phyloP scores from a whole-genome alignment of 2,797 vertebrate species.

The Periparus ater region DNA sequence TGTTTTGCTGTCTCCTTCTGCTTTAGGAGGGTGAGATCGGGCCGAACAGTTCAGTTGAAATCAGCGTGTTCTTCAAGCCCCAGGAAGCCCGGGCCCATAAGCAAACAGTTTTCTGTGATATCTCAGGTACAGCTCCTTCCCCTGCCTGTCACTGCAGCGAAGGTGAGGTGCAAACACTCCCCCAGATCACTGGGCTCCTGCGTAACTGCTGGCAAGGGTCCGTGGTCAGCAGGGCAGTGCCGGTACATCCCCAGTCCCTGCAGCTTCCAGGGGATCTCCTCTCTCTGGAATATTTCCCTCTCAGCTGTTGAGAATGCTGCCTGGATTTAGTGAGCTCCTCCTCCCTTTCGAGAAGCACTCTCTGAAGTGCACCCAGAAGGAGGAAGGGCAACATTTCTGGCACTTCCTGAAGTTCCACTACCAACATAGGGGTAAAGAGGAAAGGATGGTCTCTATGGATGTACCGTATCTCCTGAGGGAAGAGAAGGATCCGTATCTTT shows the following conservation, averaged over 20 bases:
- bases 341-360: neutral
- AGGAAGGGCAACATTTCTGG: neutral
- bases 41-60: conserved; percentile 79
- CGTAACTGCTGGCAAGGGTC: neutral
- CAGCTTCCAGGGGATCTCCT: neutral
- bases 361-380: neutral
- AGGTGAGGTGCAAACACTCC: accelerated
- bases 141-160: accelerated
- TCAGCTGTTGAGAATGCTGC: neutral
- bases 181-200: accelerated
- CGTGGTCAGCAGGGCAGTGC: neutral
- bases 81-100: conserved; percentile 81
- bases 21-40: conserved; percentile 87
- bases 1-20: conserved; percentile 33
- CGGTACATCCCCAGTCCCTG: neutral
- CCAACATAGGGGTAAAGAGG: neutral
- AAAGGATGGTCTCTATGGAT: neutral
- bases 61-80: conserved; percentile 85
- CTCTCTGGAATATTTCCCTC: neutral
- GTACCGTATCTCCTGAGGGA: neutral
- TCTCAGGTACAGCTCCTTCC: conserved; percentile 80
- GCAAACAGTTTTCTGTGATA: conserved; percentile 81
- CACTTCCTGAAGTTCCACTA: neutral
- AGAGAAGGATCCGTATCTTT: neutral
- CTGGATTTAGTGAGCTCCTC: neutral